Percentiles rank a stretch among this genome's conserved stretches.
Conservation (phyloP, 2,113 vertebrate species). For the Dasyurus viverrinus region DNA sequence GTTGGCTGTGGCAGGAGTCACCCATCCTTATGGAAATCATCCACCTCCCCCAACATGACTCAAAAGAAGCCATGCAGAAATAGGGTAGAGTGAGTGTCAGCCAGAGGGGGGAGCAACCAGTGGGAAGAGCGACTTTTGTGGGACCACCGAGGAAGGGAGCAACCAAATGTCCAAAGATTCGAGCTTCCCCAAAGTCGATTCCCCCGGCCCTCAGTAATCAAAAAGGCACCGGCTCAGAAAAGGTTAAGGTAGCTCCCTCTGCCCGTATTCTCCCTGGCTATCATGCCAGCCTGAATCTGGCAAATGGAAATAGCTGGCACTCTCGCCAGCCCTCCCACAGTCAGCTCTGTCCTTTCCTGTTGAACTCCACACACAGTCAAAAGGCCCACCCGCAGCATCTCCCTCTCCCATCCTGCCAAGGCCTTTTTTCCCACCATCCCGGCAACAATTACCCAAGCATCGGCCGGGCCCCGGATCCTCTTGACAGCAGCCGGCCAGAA, state of each 20-base stretch:
- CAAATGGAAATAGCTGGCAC: slow-evolving; percentile 48
- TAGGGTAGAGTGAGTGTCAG: slow-evolving; percentile 9
- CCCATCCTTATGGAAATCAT: slow-evolving; percentile 19
- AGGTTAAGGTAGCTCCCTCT: slow-evolving; percentile 46
- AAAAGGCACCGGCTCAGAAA: slow-evolving; percentile 37
- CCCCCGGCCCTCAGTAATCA: neutral
- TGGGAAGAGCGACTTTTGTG: neutral
- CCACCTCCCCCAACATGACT: slow-evolving; percentile 6
- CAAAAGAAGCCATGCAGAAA: neutral
- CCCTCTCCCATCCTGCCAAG: slow-evolving; percentile 62
- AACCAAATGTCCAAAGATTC: neutral
- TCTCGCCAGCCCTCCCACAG: slow-evolving; percentile 54
- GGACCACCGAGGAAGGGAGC: neutral
- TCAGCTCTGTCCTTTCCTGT: slow-evolving; percentile 48
- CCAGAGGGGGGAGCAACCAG: neutral
- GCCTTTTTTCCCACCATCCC: slow-evolving; percentile 68
- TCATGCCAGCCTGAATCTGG: slow-evolving; percentile 51
- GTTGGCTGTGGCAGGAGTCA: neutral
- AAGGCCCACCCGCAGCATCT: slow-evolving; percentile 66
- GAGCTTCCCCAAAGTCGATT: neutral
- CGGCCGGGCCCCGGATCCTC: slow-evolving; percentile 63
- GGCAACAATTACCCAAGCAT: slow-evolving; percentile 68
- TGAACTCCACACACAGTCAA: slow-evolving; percentile 39
- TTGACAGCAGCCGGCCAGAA: slow-evolving; percentile 68
- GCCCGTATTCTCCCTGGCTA: slow-evolving; percentile 26